Conservation (phyloP, 2,888 invertebrate genomes). For the Caenorhabditis drosophilae region DNA sequence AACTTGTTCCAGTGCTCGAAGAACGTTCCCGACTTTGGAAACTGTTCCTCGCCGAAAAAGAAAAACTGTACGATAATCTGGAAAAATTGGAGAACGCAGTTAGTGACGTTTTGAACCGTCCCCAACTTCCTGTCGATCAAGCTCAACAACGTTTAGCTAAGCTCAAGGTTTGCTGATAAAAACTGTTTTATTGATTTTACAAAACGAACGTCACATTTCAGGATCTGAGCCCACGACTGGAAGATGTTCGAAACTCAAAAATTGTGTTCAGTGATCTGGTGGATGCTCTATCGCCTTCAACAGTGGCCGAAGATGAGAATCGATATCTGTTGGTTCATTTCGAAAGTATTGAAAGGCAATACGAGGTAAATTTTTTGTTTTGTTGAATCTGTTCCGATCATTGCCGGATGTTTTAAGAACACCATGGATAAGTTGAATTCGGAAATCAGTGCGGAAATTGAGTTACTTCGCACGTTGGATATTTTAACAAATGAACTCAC, state of each 20-base stretch:
- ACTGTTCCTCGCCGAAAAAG: conserved; percentile 48
- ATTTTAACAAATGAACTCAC: conserved; percentile 44
- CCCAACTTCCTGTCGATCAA: conserved; percentile 20
- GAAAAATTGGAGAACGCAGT: conserved; percentile 35
- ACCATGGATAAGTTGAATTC: conserved; percentile 44
- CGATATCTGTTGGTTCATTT: conserved; percentile 60
- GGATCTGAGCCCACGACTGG: conserved; percentile 17
- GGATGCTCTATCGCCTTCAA: conserved; percentile 42
- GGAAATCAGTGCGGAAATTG: conserved; percentile 48
- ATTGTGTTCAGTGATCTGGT: conserved; percentile 29
- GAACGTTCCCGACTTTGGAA: conserved; percentile 43
- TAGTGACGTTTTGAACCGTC: conserved; percentile 27
- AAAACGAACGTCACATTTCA: too few relatives aligned
- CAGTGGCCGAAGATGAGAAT: conserved; percentile 48
- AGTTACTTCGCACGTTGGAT: conserved; percentile 44
- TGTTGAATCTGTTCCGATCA: neutral
- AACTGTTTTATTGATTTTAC: neutral
- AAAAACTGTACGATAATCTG: conserved; percentile 46
- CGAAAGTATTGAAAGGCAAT: conserved; percentile 50
- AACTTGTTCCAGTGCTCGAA: conserved; percentile 38
- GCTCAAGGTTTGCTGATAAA: conserved; percentile 17
- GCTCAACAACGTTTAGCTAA: conserved; percentile 25
- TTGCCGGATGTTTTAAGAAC: conserved; percentile 32
- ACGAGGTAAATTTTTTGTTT: conserved; percentile 35
- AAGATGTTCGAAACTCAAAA: conserved; percentile 21